Evolutionary conservation across 1,140 invertebrate species (phyloP), one percentile per base, ranked within the genome.

Genomic region (Drosophila busckii): DNA sequence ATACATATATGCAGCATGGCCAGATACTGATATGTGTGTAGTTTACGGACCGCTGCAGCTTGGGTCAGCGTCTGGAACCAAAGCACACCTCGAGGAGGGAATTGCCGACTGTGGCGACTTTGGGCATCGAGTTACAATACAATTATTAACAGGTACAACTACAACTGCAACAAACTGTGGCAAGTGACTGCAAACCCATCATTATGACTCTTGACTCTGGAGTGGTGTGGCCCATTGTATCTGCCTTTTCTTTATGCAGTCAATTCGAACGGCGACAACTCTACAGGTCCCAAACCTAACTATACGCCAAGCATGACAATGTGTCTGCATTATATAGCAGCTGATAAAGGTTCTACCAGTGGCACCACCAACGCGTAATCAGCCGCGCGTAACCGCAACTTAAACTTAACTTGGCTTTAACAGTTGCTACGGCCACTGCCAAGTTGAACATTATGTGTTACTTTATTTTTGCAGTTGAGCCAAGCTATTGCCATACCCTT

Each of bases 181-280:
- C n/a, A n/a, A n/a, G n/a, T n/a, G n/a, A 28, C 23, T 40, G 45
- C 44, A 49, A 38, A 10, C 13, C 9, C 35, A 32, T 37, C 45
- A 44, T 38, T 28, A 48, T 20, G 29, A 7, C 8, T 45, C 41
- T n/a, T n/a, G n/a, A 32, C 10, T 26, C 38, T 56, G 23, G 10
- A n/a, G n/a, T n/a, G n/a, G n/a, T n/a, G n/a, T n/a, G n/a, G n/a
- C n/a, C n/a, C n/a, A n/a, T n/a, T 38, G 22, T 28, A 31, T 28
- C 25, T 25, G 12, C 48, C 73, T 78, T 78, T 80, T 80, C 69
- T 73, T 73, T 80, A 75, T 82, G 75, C 73, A 80, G 49, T 80
- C 68, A 50, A 60, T 61, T 61, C 41, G 73, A 80, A 80, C 73
- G 73, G 59, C 68, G 64, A 82, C 73, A 80, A 78, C 48, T 62